phyloP scores from a whole-genome alignment of 2,113 vertebrate genomes.

The Cheilinus undulatus region DNA sequence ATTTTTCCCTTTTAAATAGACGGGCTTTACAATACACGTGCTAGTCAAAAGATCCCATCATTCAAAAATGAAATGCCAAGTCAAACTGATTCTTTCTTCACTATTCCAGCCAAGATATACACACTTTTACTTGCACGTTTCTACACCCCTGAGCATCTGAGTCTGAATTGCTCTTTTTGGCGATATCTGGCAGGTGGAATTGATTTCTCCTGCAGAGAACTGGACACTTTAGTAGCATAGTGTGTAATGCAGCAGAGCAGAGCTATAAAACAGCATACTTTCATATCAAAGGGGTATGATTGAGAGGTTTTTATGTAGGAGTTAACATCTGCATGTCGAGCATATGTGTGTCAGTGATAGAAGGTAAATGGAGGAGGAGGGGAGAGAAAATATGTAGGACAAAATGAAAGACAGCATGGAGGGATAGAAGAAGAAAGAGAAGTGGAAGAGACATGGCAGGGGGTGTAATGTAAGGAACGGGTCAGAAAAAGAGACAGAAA shows the following conservation, averaged over 20 bases:
- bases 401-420: constrained; percentile 6
- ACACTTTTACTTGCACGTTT: not conserved
- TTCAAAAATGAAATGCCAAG: constrained; percentile 38
- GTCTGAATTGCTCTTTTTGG: constrained; percentile 27
- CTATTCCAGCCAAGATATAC: constrained; percentile 19
- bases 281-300: constrained; percentile 23
- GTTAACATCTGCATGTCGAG: constrained; percentile 29
- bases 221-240: constrained; percentile 1
- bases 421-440: constrained; percentile 6
- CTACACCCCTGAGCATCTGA: not conserved
- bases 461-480: constrained; percentile 25
- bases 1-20: constrained; percentile 10
- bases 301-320: constrained; percentile 23
- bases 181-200: constrained; percentile 27
- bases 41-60: constrained; percentile 23
- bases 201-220: constrained; percentile 28
- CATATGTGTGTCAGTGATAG: constrained; percentile 14
- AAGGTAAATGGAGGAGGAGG: constrained; percentile 12
- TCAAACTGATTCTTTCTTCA: constrained; percentile 15
- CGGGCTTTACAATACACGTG: constrained; percentile 19
- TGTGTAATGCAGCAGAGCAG: constrained; percentile 17
- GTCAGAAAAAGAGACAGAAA: constrained; percentile 38
- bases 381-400: constrained; percentile 2
- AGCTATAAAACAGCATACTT: constrained; percentile 17
- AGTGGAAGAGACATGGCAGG: constrained; percentile 14